A percentile compares a stretch with the other conserved stretches of the same genome.
Evolutionary conservation across 2,113 vertebrate species (phyloP).

Genomic region (Silurus meridionalis): DNA sequence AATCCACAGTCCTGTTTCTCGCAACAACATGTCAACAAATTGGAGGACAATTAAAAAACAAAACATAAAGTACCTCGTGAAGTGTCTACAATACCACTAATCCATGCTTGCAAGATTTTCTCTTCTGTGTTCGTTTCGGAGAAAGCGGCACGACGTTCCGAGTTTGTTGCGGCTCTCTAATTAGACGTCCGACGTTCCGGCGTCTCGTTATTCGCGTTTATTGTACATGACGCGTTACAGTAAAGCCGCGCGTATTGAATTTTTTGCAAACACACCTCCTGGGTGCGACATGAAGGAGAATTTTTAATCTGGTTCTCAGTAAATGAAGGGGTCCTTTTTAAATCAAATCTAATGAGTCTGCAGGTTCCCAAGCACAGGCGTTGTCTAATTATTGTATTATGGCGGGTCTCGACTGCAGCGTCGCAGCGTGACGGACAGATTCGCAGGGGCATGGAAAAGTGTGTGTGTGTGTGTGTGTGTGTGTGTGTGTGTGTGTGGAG

Average conservation of each 20-base stretch:
- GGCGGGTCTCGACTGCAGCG: conserved; percentile 71
- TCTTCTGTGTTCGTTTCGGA: background rate
- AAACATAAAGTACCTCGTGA: too few species aligned
- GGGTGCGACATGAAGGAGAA: conserved; percentile 78
- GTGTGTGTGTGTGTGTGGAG: background rate
- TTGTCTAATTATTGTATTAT: conserved; percentile 84
- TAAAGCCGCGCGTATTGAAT: conserved; percentile 75
- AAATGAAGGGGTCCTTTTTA: conserved; percentile 72
- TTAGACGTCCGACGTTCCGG: conserved; percentile 74
- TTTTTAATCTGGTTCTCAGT: conserved; percentile 71
- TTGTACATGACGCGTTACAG: conserved; percentile 77
- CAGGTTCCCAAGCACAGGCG: conserved; percentile 75
- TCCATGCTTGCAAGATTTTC: background rate
- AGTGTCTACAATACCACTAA: background rate
- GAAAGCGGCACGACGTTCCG: conserved; percentile 51
- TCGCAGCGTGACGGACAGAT: conserved; percentile 78
- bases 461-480: conserved; percentile 18
- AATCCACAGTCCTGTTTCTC: too few species aligned
- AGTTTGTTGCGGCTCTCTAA: conserved; percentile 63
- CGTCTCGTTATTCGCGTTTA: conserved; percentile 74
- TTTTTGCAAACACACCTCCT: conserved; percentile 78
- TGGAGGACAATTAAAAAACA: too few species aligned
- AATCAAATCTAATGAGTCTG: conserved; percentile 75
- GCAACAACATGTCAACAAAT: too few species aligned
- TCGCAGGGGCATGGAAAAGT: conserved; percentile 53